These are phyloP conservation scores for Dusona sp. DNA, from an alignment of 2,888 invertebrate genomes.

Conservation along the genomic window DNA sequence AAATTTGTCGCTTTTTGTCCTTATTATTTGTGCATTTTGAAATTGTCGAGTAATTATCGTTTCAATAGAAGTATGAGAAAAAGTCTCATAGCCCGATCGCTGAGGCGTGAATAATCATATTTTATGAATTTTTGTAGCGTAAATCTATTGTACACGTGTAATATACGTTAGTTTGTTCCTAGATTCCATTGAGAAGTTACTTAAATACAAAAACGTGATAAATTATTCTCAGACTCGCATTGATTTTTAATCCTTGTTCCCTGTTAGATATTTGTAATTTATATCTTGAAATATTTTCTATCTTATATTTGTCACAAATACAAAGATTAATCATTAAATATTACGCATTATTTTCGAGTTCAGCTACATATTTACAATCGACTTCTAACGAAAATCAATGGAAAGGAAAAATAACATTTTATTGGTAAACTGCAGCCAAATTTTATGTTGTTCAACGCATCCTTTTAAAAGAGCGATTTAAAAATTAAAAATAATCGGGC, in stretches of 20 bases:
- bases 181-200: conserved; percentile 40
- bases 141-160: conserved; percentile 56
- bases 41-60: no score
- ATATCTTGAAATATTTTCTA: no score
- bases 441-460: not conserved
- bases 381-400: not conserved
- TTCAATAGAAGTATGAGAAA: no score
- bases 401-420: not conserved
- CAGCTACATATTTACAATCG: not conserved
- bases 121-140: conserved; percentile 45
- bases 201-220: conserved; percentile 60
- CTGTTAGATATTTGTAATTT: no score
- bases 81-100: no score
- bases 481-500: not conserved
- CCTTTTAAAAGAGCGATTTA: not conserved
- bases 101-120: no score
- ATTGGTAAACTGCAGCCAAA: not conserved
- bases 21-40: no score
- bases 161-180: conserved; percentile 44
- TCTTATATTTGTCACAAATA: not conserved
- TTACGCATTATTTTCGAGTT: not conserved
- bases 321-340: not conserved
- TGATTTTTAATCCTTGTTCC: not conserved
- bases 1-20: no score
- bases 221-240: not conserved